Conservation (phyloP, 2,888 invertebrate species). For the Nemapogon koenigi region DNA sequence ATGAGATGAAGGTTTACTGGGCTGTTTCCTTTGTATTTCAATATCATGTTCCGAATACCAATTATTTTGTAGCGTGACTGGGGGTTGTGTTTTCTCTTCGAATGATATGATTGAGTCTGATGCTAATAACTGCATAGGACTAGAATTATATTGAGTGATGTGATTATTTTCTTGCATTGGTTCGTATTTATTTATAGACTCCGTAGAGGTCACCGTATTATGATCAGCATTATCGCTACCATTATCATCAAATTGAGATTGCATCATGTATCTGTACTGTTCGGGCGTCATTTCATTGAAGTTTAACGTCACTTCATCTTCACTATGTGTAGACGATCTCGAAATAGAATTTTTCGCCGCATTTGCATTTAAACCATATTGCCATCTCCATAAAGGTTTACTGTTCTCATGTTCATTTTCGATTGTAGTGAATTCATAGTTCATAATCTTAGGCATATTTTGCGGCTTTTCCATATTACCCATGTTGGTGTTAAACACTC, state of each 20-base stretch:
- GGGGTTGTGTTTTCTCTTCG: too few species aligned
- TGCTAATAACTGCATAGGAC: too few species aligned
- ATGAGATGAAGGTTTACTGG: too few species aligned
- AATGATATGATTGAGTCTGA: too few species aligned
- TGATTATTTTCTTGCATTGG: too few species aligned
- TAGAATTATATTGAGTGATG: too few species aligned
- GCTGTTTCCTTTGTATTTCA: too few species aligned
- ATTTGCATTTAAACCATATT: conserved; percentile 44
- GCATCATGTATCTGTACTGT: conserved; percentile 45
- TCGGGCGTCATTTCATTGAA: conserved; percentile 50
- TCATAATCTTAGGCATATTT: conserved; percentile 47
- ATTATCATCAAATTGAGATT: conserved; percentile 30
- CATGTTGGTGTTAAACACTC: conserved; percentile 28
- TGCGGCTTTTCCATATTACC: conserved; percentile 47
- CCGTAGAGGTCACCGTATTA: too few species aligned
- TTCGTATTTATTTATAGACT: too few species aligned
- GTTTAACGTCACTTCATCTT: conserved; percentile 48
- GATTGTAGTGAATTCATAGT: conserved; percentile 42
- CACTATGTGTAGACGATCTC: conserved; percentile 38
- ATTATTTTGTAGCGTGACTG: too few species aligned
- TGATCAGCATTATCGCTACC: conserved; percentile 12
- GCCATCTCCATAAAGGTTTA: conserved; percentile 54
- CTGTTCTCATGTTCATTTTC: conserved; percentile 41
- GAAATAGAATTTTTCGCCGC: conserved; percentile 46
- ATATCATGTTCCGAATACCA: too few species aligned